Evolutionary conservation across 2,888 invertebrate genomes (phyloP), one percentile per base, ranked within the genome.

Genomic region (Conistra vaccinii): DNA sequence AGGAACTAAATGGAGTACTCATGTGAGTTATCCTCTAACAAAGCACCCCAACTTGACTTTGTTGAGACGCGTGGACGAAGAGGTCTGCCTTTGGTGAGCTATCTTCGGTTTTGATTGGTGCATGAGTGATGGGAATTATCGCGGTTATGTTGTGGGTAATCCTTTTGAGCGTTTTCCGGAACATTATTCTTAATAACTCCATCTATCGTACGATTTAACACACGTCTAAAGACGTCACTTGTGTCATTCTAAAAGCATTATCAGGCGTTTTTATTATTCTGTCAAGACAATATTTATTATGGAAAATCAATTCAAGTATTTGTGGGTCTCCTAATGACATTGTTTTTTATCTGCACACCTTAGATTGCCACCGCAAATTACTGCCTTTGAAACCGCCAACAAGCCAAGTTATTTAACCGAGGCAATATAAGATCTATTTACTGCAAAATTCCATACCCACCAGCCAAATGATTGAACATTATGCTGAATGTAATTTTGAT

Each of bases 291-390:
- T 5, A 17, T 32, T 3, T 29, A 66, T 10, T 65, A 35, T 14
- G 17, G 14, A 55, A 55, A 45, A 35, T 63, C 17, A 29, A 65
- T 17, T 12, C 12, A 12, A n/a, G n/a, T 48, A 20, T 65, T 57
- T 32, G 20, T 45, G 39, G n/a, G 20, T 39, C 65, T 55, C 35
- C 2, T 58, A 26, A 51, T 9, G 23, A 51, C 23, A 20, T 35
- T 0, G 29, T 57, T 51, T 51, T 26, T 58, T 42, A 29, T 81
- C 68, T 39, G 10, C 29, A 42, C 58, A 39, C 55, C 74, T 53
- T 68, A 68, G 53, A 48, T 60, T 1, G 32, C 29, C 26, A 80
- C 53, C 67, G 29, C 67, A 63, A 67, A 78, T 81, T 17, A 80
- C 62, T 57, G 20, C 35, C 10, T 39, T 63, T 58, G 35, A 74